phyloP scores from a whole-genome alignment of 2,797 vertebrate species.

The Tokudaia tokunoshimensis region DNA sequence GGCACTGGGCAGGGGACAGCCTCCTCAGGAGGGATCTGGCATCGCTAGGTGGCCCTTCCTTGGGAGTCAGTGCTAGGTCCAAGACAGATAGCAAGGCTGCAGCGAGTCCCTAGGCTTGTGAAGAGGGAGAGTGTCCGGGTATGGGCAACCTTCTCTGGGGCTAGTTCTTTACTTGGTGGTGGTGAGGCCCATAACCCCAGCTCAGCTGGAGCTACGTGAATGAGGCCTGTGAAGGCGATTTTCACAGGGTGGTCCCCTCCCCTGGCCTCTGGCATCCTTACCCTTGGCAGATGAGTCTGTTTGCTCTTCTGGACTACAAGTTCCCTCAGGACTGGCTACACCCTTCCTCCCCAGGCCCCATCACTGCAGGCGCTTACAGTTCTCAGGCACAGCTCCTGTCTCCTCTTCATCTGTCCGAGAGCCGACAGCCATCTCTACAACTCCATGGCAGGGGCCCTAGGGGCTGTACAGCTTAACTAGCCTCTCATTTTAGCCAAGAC shows the following conservation, averaged over 20 bases:
- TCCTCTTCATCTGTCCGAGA: rapidly evolving
- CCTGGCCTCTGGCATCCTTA: neutral
- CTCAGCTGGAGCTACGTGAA: rapidly evolving
- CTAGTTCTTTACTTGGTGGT: neutral
- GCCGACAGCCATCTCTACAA: neutral
- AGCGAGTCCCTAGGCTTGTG: neutral
- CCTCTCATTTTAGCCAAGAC: neutral
- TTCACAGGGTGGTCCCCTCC: rapidly evolving
- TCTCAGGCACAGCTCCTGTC: no score
- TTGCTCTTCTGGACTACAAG: rapidly evolving
- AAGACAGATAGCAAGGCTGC: neutral
- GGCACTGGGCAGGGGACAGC: neutral
- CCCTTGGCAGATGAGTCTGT: neutral
- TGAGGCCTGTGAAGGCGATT: rapidly evolving
- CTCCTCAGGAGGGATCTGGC: neutral
- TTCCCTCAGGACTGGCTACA: neutral
- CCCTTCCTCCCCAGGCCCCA: no score
- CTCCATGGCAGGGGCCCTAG: neutral
- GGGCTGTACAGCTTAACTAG: rapidly evolving
- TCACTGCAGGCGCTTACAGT: neutral
- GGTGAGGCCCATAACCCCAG: neutral
- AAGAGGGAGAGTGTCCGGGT: neutral
- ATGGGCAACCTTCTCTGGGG: rapidly evolving
- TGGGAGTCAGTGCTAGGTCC: neutral
- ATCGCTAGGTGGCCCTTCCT: neutral